A percentile compares a stretch with the other conserved stretches of the same genome.
These are phyloP conservation scores for Agrochola lychnidis DNA, from an alignment of 2,888 invertebrate species.

Conservation along the genomic window DNA sequence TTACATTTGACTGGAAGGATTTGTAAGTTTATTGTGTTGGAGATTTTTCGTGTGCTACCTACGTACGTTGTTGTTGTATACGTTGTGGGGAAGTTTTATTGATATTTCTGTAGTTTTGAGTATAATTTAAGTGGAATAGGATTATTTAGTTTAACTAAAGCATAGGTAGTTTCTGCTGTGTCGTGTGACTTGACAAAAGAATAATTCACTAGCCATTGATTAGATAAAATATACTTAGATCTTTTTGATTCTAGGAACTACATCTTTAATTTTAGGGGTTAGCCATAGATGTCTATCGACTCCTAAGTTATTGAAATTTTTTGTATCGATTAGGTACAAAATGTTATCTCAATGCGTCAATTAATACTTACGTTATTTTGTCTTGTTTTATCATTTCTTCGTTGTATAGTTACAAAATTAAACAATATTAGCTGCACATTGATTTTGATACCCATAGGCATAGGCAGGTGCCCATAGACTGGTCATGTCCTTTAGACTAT, in stretches of 20 bases:
- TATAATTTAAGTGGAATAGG: background rate
- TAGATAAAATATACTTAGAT: no score
- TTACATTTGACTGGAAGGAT: constrained; percentile 36
- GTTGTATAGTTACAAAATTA: no score
- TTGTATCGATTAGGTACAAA: background rate
- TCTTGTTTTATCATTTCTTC: background rate
- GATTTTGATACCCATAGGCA: no score
- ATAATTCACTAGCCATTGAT: background rate
- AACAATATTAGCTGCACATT: no score
- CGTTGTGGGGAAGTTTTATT: background rate
- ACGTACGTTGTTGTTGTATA: background rate
- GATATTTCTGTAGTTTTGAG: background rate
- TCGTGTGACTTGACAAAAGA: background rate
- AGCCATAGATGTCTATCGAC: background rate
- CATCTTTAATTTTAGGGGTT: no score
- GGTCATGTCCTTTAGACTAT: background rate
- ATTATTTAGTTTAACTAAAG: background rate
- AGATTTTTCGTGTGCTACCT: background rate
- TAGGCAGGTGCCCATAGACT: no score
- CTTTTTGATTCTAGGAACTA: no score
- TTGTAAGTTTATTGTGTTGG: constrained; percentile 16
- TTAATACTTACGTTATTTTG: background rate
- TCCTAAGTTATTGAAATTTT: background rate
- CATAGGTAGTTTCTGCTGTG: background rate
- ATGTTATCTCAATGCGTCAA: background rate